Evolutionary conservation across 2,797 vertebrate genomes (phyloP), one percentile per base, ranked within the genome.

Genomic region (Sebastes oblongus): DNA sequence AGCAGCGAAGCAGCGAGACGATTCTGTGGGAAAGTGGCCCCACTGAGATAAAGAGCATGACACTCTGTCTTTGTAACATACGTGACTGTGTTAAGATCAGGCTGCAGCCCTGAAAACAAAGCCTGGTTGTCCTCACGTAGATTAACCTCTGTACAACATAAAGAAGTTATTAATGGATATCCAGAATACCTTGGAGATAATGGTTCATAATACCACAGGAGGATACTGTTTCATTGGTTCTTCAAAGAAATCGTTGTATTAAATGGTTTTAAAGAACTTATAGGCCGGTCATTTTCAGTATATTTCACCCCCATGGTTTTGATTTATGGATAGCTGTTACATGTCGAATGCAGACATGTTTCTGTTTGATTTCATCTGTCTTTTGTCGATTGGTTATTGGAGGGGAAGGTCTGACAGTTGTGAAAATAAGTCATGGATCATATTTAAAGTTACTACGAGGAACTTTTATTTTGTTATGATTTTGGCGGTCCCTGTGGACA

Each of bases 21-120:
- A 70, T 72, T 86, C 83, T 89, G 86, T 91, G 92, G 89, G 92
- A 93, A 92, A 89, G 82, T 77, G 79, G 82, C 86, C 84, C 88
- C 90, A 62, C 78, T 60, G 79, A 91, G 73, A 86, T 86, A 86
- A 92, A 91, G 81, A 91, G 85, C 88, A 56, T 90, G 88, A 91
- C 90, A 69, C 70, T 71, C 68, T 76, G 72, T 79, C 88, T 65
- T 65, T 82, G 75, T 87, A 92, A 87, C 76, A 75, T 72, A 91
- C 84, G 36, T 89, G 90, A 91, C 88, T 79, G 24, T 9, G 78
- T 58, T 83, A 30, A 76, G 62, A 86, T 85, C 88, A 85, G 83
- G 61, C 67, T 34, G 3, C 66, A 69, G 66, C 80, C 69, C 50
- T 29, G 30, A 82, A 46, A 79, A 75, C 75, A 66, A 71, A 70